Evolutionary conservation across 2,797 vertebrate species (phyloP), one percentile per base, ranked within the genome.

Genomic region (Amblyopsis hoosieri): DNA sequence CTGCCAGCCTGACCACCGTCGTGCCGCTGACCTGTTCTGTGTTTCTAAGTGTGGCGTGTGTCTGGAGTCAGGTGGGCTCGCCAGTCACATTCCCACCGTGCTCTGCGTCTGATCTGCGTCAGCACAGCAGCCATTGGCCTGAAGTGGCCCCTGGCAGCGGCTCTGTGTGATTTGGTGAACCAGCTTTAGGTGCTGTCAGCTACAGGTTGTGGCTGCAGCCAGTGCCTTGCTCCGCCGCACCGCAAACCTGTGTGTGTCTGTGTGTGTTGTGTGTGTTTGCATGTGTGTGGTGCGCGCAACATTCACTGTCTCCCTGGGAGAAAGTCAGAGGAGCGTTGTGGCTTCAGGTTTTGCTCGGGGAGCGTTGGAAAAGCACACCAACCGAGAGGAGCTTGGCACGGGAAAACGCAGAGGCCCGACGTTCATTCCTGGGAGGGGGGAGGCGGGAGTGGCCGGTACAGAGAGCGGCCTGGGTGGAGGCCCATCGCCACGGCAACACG

Each of bases 131-230:
- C 6, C 33, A 50, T 61, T 50, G 31, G 29, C 46, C 57, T 42
- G 17, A 29, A 45, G 57, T 64, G 29, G 45, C 10, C 45, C 42
- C 66, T 59, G 64, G 64, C 64, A 17, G 12, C 7, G 42, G 49
- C 47, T 14, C 48, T 50, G 13, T 73, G 61, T 67, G 11, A 51
- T 71, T 72, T 46, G 12, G 47, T 68, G 66, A 45, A 55, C 37
- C 52, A 56, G 45, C 52, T 69, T 57, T 53, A 65, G 48, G 66
- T 60, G 57, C 14, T 60, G 60, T 50, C 54, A 64, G 60, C 47
- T 69, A 50, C 71, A 73, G 70, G 67, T 71, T 57, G n/a, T 33
- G 14, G 4, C 54, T 64, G 37, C 62, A 56, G 51, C 46, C 48
- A 13, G 29, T 54, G 33, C 9, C 12, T 17, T 48, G 2, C 13